Conservation (phyloP, 2,888 invertebrate species). For the Epinotia ramella region DNA sequence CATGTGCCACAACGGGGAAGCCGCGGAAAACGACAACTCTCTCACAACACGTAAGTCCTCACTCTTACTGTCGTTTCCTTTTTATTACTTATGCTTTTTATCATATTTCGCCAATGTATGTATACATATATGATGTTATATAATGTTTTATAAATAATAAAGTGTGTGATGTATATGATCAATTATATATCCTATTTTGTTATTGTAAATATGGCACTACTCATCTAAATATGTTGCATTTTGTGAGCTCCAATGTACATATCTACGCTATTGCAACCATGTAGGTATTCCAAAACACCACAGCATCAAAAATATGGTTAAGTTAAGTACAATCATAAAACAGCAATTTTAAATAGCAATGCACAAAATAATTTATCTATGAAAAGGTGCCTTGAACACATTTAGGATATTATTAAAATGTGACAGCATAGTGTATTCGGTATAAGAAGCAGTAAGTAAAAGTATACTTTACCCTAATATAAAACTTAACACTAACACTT, state of each 20-base stretch:
- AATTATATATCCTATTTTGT: neutral
- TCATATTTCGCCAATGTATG: neutral
- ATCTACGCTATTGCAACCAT: neutral
- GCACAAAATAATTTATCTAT: neutral
- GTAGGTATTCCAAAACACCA: neutral
- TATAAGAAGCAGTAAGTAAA: no score
- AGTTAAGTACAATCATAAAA: no score
- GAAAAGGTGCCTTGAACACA: neutral
- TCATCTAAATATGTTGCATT: neutral
- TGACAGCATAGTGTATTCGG: no score
- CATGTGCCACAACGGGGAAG: slow-evolving; percentile 68
- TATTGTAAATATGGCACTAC: neutral
- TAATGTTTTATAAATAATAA: neutral
- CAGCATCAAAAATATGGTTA: neutral
- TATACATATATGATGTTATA: neutral
- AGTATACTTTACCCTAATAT: no score
- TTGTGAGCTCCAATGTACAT: neutral
- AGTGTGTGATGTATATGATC: no score
- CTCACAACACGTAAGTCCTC: slow-evolving; percentile 71
- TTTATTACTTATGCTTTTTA: neutral
- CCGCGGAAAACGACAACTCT: slow-evolving; percentile 69
- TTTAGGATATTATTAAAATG: no score
- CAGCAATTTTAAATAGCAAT: neutral
- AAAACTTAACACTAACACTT: no score
- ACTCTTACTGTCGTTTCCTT: neutral